These are phyloP conservation scores for Flexamia atlantica DNA, from an alignment of 2,888 invertebrate species.

Conservation along the genomic window DNA sequence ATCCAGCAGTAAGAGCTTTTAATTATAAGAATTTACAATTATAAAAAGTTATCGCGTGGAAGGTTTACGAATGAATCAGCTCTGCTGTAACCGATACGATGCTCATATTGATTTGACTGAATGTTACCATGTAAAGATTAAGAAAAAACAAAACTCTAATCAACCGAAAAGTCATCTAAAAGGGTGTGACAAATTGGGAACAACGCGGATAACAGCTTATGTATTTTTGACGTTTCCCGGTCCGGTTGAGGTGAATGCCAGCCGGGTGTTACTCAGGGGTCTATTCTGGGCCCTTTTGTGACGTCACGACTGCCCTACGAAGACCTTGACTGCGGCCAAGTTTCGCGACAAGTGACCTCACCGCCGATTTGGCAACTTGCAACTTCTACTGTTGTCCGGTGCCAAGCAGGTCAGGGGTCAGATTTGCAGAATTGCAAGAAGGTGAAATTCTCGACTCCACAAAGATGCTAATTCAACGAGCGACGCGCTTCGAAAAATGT, in stretches of 20 bases:
- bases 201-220: not conserved
- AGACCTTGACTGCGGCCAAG: constrained; percentile 20
- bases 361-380: constrained; percentile 16
- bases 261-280: constrained; percentile 6
- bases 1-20: too few species aligned
- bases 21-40: too few species aligned
- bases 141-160: too few species aligned
- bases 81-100: too few species aligned
- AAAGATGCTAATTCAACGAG: not conserved
- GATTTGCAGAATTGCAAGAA: not conserved
- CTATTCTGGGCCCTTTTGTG: not conserved
- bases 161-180: not conserved
- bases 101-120: too few species aligned
- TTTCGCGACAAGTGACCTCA: not conserved
- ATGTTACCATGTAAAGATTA: not conserved
- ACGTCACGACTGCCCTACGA: not conserved
- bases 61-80: too few species aligned
- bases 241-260: not conserved
- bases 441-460: constrained; percentile 1
- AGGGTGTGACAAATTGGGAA: not conserved
- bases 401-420: constrained; percentile 34
- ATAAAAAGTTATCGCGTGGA: too few species aligned
- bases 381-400: not conserved
- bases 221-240: not conserved
- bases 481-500: not conserved